Conservation (phyloP, 2,888 invertebrate genomes). For the Lasioglossum oenotherae region DNA sequence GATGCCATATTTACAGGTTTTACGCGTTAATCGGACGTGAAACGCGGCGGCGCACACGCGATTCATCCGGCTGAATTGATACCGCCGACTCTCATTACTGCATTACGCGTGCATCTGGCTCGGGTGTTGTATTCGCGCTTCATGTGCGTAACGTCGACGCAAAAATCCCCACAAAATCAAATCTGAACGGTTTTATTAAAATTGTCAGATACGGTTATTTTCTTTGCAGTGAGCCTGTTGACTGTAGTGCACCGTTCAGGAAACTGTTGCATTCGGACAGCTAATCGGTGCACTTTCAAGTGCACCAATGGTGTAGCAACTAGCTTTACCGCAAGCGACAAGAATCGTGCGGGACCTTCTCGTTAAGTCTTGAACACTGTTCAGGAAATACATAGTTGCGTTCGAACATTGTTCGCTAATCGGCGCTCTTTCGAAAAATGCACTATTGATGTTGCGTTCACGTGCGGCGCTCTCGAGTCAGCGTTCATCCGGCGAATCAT, state of each 20-base stretch:
- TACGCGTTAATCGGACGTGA: slow-evolving; percentile 70
- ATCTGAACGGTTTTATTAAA: too few species aligned
- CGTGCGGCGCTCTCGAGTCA: neutral
- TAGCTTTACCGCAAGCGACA: neutral
- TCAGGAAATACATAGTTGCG: neutral
- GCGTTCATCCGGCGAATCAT: slow-evolving; percentile 12
- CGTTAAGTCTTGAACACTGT: neutral
- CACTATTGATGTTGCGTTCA: slow-evolving; percentile 5
- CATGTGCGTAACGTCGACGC: neutral
- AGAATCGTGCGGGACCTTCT: neutral
- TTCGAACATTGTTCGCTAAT: neutral
- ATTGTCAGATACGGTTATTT: too few species aligned
- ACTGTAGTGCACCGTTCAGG: neutral
- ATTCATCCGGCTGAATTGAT: slow-evolving; percentile 47
- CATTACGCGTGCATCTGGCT: slow-evolving; percentile 13
- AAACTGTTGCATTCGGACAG: neutral
- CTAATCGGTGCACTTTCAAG: neutral
- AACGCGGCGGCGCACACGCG: slow-evolving; percentile 57
- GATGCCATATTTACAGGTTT: slow-evolving; percentile 63
- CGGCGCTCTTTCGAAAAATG: neutral
- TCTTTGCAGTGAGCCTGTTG: neutral
- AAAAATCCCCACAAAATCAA: too few species aligned
- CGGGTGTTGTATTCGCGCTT: neutral
- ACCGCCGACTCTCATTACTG: slow-evolving; percentile 37
- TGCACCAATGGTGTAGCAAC: neutral